Base-by-base conservation (phyloP, 2,797 vertebrate species). In the Lagocephalus sceleratus region DNA sequence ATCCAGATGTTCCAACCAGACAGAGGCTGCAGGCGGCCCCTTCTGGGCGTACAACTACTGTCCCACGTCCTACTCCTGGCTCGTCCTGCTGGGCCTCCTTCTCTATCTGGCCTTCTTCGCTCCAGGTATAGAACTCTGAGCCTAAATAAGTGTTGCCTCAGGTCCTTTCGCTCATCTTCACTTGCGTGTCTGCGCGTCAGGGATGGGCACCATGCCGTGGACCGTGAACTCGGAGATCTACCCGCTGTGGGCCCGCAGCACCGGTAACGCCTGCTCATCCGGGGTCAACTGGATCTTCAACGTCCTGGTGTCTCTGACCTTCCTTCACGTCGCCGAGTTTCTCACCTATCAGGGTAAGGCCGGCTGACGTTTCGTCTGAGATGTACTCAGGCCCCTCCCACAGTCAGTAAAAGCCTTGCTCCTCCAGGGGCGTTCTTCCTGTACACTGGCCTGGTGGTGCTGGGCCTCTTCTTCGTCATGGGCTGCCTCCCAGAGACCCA, bases 161-260 rank as follows among this genome's bases (percentile, higher is more conserved):
- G 14, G 32, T 19, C 16, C 6, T 1, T n/a, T 1, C 7, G 17
- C 5, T 42, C 16, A 6, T 9, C 9, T n/a, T 42, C 17, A 17
- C 15, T 0, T n/a, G 1, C 40, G 2, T 42, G 16, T 10, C 40
- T 58, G 5, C 61, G 17, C 40, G 21, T 35, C 45, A 99, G 97
- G 97, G 47, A 99, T 99, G 97, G 97, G 97, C 51, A 89, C 96
- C 7, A 99, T 98, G 95, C 97, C 97, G 3, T 99, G 97, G 97
- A 99, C 97, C 0, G 89, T 99, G 69, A 99, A 99, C 90, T 95
- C 96, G 2, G 97, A 99, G 89, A 98, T 98, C 73, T 98, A 95
- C 75, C 97, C 97, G 0, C 92, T 97, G 60, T 99, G 97, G 97
- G 97, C 95, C 4, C 92, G 97, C 74, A 98, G 97, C 73, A 98